These are phyloP conservation scores for Drosophila mimica DNA, from an alignment of 2,888 invertebrate genomes.

Conservation along the genomic window DNA sequence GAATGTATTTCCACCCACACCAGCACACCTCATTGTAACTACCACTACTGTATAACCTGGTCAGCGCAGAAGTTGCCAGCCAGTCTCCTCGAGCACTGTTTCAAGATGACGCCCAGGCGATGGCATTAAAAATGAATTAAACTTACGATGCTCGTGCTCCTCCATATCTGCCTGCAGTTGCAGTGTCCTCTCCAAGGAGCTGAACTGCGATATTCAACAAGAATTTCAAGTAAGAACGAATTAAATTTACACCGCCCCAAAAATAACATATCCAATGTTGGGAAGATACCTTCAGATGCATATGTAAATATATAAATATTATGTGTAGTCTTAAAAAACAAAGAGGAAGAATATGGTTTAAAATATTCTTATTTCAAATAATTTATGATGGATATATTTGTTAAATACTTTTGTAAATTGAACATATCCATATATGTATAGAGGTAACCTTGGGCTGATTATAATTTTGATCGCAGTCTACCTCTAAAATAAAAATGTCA, in stretches of 20 bases:
- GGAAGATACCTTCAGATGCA: too few relatives aligned
- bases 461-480: neutral
- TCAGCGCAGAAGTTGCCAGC: constrained; percentile 53
- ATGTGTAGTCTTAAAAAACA: neutral
- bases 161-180: constrained; percentile 7
- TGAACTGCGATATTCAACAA: constrained; percentile 22
- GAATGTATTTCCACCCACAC: constrained; percentile 20
- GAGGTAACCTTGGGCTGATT: neutral
- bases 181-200: constrained; percentile 14
- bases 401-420: neutral
- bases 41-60: constrained; percentile 10
- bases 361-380: neutral
- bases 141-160: constrained; percentile 29
- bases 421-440: neutral
- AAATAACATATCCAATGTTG: neutral
- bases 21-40: neutral
- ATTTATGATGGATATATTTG: neutral
- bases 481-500: neutral
- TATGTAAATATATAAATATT: too few relatives aligned
- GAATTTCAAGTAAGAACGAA: constrained; percentile 26
- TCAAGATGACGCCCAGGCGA: constrained; percentile 26
- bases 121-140: constrained; percentile 73
- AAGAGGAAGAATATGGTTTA: neutral
- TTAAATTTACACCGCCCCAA: constrained; percentile 38
- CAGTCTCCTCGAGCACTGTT: constrained; percentile 36